Evolutionary conservation across 1,140 invertebrate genomes (phyloP).

Genomic region (Pseudomyrmex cubaensis): DNA sequence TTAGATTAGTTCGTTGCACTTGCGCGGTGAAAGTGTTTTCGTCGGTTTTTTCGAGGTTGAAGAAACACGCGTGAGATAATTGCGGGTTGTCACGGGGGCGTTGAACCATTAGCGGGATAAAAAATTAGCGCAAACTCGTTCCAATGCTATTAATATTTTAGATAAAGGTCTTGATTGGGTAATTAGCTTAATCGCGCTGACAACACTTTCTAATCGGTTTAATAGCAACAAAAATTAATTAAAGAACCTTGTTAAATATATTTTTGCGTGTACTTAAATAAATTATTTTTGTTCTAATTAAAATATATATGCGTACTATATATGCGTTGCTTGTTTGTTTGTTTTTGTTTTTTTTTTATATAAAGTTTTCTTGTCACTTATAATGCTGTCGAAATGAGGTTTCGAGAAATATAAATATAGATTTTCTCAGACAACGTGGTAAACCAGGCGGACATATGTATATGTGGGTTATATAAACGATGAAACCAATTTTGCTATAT

Average conservation of each 20-base stretch:
- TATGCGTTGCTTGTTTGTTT: too few relatives aligned
- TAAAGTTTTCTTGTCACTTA: not conserved
- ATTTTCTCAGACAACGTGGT: constrained; percentile 9
- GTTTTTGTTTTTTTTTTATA: too few relatives aligned
- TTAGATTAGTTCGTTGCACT: constrained; percentile 1
- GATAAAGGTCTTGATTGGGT: constrained; percentile 9
- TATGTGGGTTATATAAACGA: not conserved
- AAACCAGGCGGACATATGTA: not conserved
- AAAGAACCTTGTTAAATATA: too few relatives aligned
- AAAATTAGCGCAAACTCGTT: not conserved
- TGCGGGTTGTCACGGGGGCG: not conserved
- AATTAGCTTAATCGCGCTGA: constrained; percentile 16
- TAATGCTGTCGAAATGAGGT: constrained; percentile 44
- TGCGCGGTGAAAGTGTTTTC: constrained; percentile 43
- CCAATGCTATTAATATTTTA: constrained; percentile 12
- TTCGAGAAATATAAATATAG: constrained; percentile 49
- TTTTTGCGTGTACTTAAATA: too few relatives aligned
- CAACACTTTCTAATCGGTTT: constrained; percentile 34
- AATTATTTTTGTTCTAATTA: too few relatives aligned
- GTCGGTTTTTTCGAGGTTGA: constrained; percentile 11
- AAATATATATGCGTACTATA: too few relatives aligned
- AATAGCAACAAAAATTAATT: not conserved
- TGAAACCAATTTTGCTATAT: constrained; percentile 2
- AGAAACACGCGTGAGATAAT: constrained; percentile 38
- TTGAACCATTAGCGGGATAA: not conserved